These are phyloP conservation scores for Peromyscus melanophrys DNA, from an alignment of 2,797 vertebrate species.

Conservation along the genomic window DNA sequence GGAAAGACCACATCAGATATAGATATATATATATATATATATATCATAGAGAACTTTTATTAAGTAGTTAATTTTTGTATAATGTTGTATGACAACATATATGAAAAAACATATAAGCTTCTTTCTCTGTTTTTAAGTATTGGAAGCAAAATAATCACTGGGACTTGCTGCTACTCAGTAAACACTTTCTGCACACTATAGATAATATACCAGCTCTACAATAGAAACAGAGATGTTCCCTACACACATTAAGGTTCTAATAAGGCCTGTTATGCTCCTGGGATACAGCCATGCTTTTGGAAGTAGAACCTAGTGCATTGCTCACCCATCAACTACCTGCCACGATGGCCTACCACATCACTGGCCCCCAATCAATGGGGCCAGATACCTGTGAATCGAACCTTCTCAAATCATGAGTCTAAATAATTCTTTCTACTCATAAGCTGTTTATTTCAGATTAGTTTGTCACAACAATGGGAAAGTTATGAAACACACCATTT, in stretches of 20 bases:
- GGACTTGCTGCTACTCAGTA: constrained; percentile 8
- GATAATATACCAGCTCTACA: not conserved
- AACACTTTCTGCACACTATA: not conserved
- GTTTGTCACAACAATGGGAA: not conserved
- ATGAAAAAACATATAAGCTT: constrained; percentile 34
- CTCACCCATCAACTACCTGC: fast-evolving
- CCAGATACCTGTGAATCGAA: not conserved
- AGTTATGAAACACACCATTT: not conserved
- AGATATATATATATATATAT: not conserved
- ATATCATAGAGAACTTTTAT: constrained; percentile 51
- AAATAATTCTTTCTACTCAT: not conserved
- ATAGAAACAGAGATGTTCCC: not conserved
- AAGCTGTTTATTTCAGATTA: not conserved
- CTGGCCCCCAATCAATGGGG: too few species aligned
- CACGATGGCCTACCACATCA: too few species aligned
- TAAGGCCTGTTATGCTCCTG: not conserved
- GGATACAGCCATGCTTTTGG: too few species aligned
- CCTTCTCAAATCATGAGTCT: not conserved
- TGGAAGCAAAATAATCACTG: not conserved
- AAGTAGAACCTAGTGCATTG: not conserved
- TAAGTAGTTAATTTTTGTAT: constrained; percentile 64
- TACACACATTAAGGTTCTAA: not conserved
- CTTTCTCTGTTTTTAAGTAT: not conserved
- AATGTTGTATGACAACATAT: constrained; percentile 12
- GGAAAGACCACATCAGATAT: not conserved